Evolutionary conservation across 2,888 invertebrate species (phyloP), one percentile per base, ranked within the genome.

Genomic region (Hermaeophaga mercurialis): DNA sequence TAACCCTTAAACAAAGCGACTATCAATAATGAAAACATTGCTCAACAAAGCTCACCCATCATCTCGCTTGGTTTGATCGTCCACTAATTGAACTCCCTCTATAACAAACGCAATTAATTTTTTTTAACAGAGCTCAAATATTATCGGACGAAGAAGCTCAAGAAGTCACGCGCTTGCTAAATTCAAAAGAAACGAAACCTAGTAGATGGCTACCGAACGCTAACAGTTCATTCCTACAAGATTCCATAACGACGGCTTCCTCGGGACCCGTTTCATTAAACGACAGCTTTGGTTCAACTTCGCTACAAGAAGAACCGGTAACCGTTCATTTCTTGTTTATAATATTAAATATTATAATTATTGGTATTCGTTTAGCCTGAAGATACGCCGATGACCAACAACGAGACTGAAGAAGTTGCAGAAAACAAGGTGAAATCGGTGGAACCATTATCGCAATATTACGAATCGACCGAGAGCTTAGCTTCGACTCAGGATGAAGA

Each of bases 101-200:
- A n/a, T n/a, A n/a, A n/a, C n/a, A n/a, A n/a, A n/a, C n/a, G n/a
- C n/a, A n/a, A n/a, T n/a, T n/a, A n/a, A n/a, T 22, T 22, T 22
- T 5, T 5, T 22, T 12, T 9, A 11, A 31, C 31, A 90, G 90
- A 78, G 88, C 89, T 84, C 90, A 90, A 79, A 80, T 91, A 73
- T 82, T 91, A 73, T 91, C 91, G 58, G 93, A 94, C 77, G 93
- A 93, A 80, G 92, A 93, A 79, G 93, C 93, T 66, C 90, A 91
- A 78, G 92, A 94, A 82, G 91, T 93, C 66, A 89, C 89, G 66
- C 85, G 89, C 73, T 84, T 94, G 75, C 76, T 94, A 70, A 88
- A 88, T 64, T 86, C 88, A 65, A 82, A 81, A 75, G 73, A 73
- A 31, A 63, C 63, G 26, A 70, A 66, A 63, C 56, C 65, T 80